Evolutionary conservation across 2,888 invertebrate species (phyloP), one percentile per base, ranked within the genome.

Genomic region (Pristionchus exspectatus): DNA sequence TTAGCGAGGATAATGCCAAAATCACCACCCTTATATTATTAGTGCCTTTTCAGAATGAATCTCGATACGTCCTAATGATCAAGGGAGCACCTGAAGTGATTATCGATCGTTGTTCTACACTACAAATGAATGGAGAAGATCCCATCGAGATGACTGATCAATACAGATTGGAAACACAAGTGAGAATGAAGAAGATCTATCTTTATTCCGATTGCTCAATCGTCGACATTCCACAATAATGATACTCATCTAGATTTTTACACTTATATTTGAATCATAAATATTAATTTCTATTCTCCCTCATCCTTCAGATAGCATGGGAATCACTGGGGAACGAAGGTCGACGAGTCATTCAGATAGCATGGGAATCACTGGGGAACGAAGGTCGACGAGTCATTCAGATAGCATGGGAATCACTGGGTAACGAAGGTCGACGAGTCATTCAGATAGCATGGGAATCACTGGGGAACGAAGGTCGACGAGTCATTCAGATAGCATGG

Each of bases 401-500:
- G n/a, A n/a, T n/a, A n/a, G n/a, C n/a, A n/a, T 94, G 94, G 94
- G 94, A 95, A 74, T 91, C 92, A 83, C 91, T 95, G 16, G 95
- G 95, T 14, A 93, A 93, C 85, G 94, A 94, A 69, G 95, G 95
- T 4, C 90, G 94, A 18, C 91, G 94, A 27, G 95, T 95, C 4
- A 95, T 95, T n/a, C n/a, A n/a, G n/a, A n/a, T n/a, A n/a, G n/a
- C n/a, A n/a, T 94, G 94, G 94, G 94, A 95, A 74, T 91, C 92
- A 83, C 91, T 95, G 16, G 95, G 95, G 18, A 93, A 93, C 85
- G 94, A 94, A 69, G 95, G 95, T 4, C 90, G 94, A 18, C 91
- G 94, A 27, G 95, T 95, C 4, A 95, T 95, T n/a, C n/a, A n/a
- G n/a, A n/a, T n/a, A n/a, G n/a, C n/a, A n/a, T 94, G 94, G 94